A percentile compares a stretch with the other conserved stretches of the same genome.
These are phyloP conservation scores for Myotis yumanensis DNA, from an alignment of 2,113 vertebrate genomes.

Conservation along the genomic window DNA sequence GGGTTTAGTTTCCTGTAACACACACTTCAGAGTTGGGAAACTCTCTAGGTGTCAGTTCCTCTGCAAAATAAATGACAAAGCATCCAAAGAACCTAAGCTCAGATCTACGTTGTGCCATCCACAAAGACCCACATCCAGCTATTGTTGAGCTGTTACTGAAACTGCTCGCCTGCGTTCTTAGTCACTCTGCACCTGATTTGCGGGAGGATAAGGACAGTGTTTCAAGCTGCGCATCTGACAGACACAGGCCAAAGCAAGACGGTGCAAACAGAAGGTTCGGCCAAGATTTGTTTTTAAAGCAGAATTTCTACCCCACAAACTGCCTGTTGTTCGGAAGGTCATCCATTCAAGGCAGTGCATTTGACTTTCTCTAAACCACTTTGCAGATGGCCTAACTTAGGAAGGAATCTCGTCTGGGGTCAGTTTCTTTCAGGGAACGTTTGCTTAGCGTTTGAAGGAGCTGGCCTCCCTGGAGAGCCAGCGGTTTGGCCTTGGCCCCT, in stretches of 20 bases:
- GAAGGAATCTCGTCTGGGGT: constrained; percentile 32
- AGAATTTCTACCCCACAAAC: neutral
- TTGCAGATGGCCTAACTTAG: neutral
- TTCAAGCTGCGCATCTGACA: neutral
- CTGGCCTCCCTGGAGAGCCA: neutral
- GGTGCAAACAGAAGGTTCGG: neutral
- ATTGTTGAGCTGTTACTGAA: neutral
- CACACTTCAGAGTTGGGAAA: neutral
- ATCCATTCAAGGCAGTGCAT: neutral
- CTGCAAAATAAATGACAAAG: constrained; percentile 1
- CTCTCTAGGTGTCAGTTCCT: neutral
- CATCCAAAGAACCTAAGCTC: neutral
- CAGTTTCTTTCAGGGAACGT: constrained; percentile 10
- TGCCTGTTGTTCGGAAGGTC: constrained; percentile 14
- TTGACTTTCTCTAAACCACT: constrained; percentile 27
- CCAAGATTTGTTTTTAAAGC: constrained; percentile 25
- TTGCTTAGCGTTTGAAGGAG: constrained; percentile 29
- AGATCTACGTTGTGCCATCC: neutral
- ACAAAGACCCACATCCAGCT: neutral
- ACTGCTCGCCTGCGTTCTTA: neutral
- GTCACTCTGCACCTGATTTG: neutral
- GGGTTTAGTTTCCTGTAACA: neutral
- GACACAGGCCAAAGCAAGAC: neutral
- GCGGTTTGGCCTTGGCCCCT: neutral
- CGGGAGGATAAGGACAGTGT: neutral